Evolutionary conservation across 2,888 invertebrate genomes (phyloP).

Genomic region (Chouioia cunea): DNA sequence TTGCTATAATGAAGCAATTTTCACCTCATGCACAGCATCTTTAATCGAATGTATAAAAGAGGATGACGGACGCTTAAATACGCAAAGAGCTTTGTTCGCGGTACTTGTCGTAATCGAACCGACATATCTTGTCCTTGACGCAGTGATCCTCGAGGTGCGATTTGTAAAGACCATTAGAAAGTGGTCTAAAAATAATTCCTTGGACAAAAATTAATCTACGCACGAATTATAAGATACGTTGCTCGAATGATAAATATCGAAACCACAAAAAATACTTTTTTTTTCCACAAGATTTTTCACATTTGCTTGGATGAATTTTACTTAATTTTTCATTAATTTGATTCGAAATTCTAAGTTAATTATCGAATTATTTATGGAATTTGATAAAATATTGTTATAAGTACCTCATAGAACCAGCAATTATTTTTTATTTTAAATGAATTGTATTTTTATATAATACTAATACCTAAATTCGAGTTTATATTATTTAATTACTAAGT

Average conservation of each 20-base stretch:
- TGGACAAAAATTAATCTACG: slow-evolving; percentile 31
- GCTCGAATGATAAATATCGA: too few species aligned
- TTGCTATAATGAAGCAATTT: slow-evolving; percentile 15
- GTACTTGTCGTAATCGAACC: slow-evolving; percentile 26
- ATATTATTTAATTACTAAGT: too few species aligned
- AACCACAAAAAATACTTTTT: too few species aligned
- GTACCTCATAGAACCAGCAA: too few species aligned
- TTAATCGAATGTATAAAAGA: slow-evolving; percentile 27
- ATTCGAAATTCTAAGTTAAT: too few species aligned
- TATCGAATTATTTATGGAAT: too few species aligned
- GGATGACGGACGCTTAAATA: slow-evolving; percentile 20
- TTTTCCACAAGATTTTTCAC: not conserved
- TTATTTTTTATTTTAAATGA: too few species aligned
- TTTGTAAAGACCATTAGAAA: slow-evolving; percentile 45
- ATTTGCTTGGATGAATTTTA: slow-evolving; percentile 9
- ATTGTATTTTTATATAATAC: too few species aligned
- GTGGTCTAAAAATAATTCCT: slow-evolving; percentile 40
- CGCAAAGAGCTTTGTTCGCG: not conserved
- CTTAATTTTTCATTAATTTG: not conserved
- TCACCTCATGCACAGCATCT: slow-evolving; percentile 3
- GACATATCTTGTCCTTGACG: slow-evolving; percentile 39
- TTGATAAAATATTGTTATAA: too few species aligned
- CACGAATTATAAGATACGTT: not conserved
- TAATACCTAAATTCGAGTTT: too few species aligned
- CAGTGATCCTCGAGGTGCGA: slow-evolving; percentile 36